A percentile compares a stretch with the other conserved stretches of the same genome.
phyloP scores from a whole-genome alignment of 2,888 invertebrate genomes.

The Buathra laborator region DNA sequence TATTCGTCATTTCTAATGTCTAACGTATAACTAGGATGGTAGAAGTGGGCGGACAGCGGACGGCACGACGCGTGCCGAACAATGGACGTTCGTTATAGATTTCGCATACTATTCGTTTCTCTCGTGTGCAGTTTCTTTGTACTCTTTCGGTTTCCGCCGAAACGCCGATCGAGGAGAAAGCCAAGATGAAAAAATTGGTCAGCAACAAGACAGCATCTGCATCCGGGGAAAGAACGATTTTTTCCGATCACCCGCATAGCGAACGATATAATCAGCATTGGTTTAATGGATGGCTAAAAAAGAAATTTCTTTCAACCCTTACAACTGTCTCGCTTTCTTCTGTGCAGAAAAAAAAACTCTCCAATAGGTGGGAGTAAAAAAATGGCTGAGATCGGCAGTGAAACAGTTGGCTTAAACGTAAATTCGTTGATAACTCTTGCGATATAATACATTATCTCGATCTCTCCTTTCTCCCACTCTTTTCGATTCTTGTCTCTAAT shows the following conservation, averaged over 20 bases:
- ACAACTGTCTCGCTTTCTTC: neutral
- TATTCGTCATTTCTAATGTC: conserved; percentile 58
- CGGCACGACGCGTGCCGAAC: conserved; percentile 75
- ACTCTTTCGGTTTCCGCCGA: conserved; percentile 33
- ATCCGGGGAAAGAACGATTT: conserved; percentile 25
- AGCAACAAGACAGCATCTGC: neutral
- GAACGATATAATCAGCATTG: conserved; percentile 28
- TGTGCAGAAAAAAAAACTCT: neutral
- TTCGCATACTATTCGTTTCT: conserved; percentile 70
- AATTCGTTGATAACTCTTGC: conserved; percentile 47
- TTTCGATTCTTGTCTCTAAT: conserved; percentile 48
- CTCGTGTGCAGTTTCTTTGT: conserved; percentile 16
- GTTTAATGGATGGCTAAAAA: conserved; percentile 18
- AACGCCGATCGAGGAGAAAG: conserved; percentile 24
- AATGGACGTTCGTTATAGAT: conserved; percentile 78
- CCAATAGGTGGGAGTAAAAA: neutral
- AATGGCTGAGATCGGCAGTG: conserved; percentile 16
- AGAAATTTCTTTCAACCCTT: neutral
- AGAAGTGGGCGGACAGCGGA: conserved; percentile 79
- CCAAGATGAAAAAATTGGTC: neutral
- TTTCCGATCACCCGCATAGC: conserved; percentile 5
- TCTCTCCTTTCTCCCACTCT: conserved; percentile 16
- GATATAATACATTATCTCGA: conserved; percentile 27
- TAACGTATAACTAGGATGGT: conserved; percentile 18
- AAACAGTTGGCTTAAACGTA: conserved; percentile 35